Percentiles rank a stretch among this genome's conserved stretches.
Evolutionary conservation across 2,888 invertebrate species (phyloP).

Genomic region (Leptura quadrifasciata): DNA sequence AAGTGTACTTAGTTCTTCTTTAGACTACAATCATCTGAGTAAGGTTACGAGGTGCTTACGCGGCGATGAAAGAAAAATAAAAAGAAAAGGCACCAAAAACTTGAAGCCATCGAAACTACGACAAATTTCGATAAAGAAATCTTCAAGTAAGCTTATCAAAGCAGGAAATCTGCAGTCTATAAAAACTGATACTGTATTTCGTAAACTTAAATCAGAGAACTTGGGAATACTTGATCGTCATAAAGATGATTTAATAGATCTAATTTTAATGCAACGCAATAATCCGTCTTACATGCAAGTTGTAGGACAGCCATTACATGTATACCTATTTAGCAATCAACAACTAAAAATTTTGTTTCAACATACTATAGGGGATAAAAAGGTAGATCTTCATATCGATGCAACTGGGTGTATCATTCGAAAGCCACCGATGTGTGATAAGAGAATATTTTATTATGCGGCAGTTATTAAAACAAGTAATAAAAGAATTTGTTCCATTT

Average conservation of each 20-base stretch:
- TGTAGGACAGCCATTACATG: slow-evolving; percentile 32
- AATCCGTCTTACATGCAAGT: slow-evolving; percentile 27
- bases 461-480: too few species aligned
- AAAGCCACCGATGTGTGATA: too few species aligned
- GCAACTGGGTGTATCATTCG: too few species aligned
- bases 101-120: too few species aligned
- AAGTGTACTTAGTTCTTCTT: slow-evolving; percentile 24
- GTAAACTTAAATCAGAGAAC: slow-evolving; percentile 32
- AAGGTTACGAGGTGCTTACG: slow-evolving; percentile 22
- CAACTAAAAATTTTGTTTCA: slow-evolving; percentile 35
- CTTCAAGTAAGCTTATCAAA: too few species aligned
- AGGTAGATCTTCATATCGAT: too few species aligned
- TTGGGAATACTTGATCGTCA: slow-evolving; percentile 28
- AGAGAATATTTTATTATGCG: too few species aligned
- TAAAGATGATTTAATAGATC: slow-evolving; percentile 29
- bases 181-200: slow-evolving; percentile 32
- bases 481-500: too few species aligned
- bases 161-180: slow-evolving; percentile 26
- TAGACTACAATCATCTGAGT: slow-evolving; percentile 26
- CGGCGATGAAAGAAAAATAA: slow-evolving; percentile 30
- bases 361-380: too few species aligned
- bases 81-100: slow-evolving; percentile 2
- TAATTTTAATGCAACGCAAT: too few species aligned
- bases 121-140: too few species aligned
- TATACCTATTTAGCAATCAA: slow-evolving; percentile 22